These are phyloP conservation scores for Trachythela sp. DNA, from an alignment of 64 coral and sea anemone genomes.

Conservation along the genomic window DNA sequence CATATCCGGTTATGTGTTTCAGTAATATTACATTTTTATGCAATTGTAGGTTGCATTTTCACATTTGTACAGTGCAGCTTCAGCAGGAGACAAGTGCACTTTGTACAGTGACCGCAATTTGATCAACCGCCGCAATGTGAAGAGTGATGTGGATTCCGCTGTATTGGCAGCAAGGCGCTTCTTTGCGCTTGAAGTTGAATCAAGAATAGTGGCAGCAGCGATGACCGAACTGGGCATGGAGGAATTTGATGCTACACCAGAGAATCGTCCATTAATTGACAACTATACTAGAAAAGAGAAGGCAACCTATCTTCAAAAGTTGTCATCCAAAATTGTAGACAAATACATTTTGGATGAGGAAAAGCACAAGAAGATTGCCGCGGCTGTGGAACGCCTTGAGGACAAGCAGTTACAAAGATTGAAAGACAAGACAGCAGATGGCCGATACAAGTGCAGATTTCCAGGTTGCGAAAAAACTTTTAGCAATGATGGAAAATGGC, in stretches of 20 bases:
- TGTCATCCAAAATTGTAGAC: neutral
- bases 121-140: slow-evolving; percentile 29
- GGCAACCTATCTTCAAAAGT: neutral
- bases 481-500: slow-evolving; percentile 58
- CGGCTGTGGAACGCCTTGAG: neutral
- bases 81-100: neutral
- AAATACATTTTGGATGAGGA: neutral
- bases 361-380: neutral
- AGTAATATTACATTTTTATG: neutral
- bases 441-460: slow-evolving; percentile 54
- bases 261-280: neutral
- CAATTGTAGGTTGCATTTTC: neutral
- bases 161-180: neutral
- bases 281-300: neutral
- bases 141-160: neutral
- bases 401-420: slow-evolving; percentile 20
- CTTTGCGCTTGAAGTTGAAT: slow-evolving; percentile 6
- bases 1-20: neutral
- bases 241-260: neutral
- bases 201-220: slow-evolving; percentile 42
- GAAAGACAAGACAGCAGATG: slow-evolving; percentile 55
- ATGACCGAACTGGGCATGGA: slow-evolving; percentile 32
- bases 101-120: slow-evolving; percentile 41
- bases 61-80: neutral
- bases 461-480: slow-evolving; percentile 68